Evolutionary conservation across 2,888 invertebrate genomes (phyloP).

Genomic region (Nymphalis urticae): DNA sequence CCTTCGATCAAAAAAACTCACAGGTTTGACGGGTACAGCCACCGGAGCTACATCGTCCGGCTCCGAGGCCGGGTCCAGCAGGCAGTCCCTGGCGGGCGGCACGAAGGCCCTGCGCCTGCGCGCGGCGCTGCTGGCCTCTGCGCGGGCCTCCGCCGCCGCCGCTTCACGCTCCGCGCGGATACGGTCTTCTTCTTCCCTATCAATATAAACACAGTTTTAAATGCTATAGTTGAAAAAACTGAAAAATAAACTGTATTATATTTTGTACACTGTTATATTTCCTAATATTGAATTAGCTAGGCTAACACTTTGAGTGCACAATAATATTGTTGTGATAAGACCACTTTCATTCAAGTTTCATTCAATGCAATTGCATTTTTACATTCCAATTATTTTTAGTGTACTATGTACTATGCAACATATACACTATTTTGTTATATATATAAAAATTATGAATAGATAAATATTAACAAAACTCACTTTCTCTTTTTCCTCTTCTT

Average conservation of each 20-base stretch:
- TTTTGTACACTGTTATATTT: no score
- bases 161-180: constrained; percentile 59
- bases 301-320: not conserved
- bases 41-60: constrained; percentile 45
- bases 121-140: constrained; percentile 50
- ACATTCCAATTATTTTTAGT: no score
- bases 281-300: not conserved
- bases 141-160: constrained; percentile 59
- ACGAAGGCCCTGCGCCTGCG: constrained; percentile 77
- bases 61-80: constrained; percentile 75
- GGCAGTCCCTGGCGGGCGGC: constrained; percentile 82
- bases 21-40: constrained; percentile 27
- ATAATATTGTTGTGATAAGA: not conserved
- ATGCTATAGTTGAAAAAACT: not conserved
- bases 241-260: no score
- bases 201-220: not conserved
- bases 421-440: no score
- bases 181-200: constrained; percentile 55
- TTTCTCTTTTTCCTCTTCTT: constrained; percentile 81
- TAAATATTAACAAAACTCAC: constrained; percentile 57
- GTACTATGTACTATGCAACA: no score
- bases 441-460: no score
- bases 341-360: no score
- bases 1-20: constrained; percentile 5
- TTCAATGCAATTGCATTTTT: no score